Evolutionary conservation across 2,797 vertebrate genomes (phyloP), one percentile per base, ranked within the genome.

Genomic region (Acanthornis magna): DNA sequence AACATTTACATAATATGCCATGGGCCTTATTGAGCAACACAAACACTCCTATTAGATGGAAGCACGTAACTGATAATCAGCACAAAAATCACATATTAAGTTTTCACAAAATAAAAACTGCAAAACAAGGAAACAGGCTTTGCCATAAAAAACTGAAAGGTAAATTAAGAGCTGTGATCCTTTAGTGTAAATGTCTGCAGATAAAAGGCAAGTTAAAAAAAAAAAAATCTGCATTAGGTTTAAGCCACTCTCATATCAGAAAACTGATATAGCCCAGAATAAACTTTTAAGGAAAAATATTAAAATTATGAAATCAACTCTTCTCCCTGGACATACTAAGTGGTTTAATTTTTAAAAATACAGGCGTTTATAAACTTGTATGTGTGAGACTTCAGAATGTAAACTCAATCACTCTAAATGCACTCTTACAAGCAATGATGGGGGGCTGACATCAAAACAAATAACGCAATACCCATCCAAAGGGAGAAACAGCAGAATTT

Each of bases 291-390:
- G 66, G 66, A 75, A 85, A 66, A 82, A 65, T 1, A 22, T 48
- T 18, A 86, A 61, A 96, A 87, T 58, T 89, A 85, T 65, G 55
- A 94, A 91, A 85, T 51, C 84, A 93, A 55, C 27, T 62, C n/a
- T 75, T 81, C 51, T 63, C 27, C 61, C 6, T 47, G 23, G 30
- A 83, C 23, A 30, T 17, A 17, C 3, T 20, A 86, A 45, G 16
- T 20, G 1, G 60, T 50, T 57, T 70, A 7, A 43, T n/a, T 75
- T 74, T 82, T 30, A 4, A 55, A 88, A 66, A 63, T 32, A 76
- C 7, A 54, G 15, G 10, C 48, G 27, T 66, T 66, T 3, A 58
- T 34, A 42, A 58, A 81, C 11, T 60, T n/a, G 17, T 16, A 18
- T 1, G 0, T 21, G 16, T 5, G 7, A 65, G 16, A 85, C 20